These are phyloP conservation scores for Bombus confusus DNA, from an alignment of 1,140 invertebrate genomes.

Conservation along the genomic window DNA sequence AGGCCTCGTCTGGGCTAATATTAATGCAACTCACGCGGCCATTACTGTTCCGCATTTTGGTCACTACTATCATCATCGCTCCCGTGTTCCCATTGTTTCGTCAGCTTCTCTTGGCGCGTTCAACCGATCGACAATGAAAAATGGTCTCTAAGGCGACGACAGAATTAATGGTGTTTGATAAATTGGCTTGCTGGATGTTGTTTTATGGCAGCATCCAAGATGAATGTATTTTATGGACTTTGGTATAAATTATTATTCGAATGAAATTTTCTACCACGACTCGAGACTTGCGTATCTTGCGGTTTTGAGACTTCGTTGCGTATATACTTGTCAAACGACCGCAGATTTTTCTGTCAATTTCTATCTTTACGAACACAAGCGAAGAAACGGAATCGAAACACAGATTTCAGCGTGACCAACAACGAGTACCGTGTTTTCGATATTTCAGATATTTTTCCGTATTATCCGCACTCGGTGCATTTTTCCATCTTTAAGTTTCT, in stretches of 20 bases:
- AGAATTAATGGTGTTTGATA: neutral
- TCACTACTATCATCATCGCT: neutral
- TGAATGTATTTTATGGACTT: neutral
- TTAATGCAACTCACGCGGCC: constrained; percentile 26
- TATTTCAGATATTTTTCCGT: too few relatives aligned
- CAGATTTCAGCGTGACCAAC: too few relatives aligned
- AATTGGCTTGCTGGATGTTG: neutral
- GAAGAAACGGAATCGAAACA: too few relatives aligned
- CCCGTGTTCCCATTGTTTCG: constrained; percentile 11
- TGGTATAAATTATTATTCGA: constrained; percentile 1
- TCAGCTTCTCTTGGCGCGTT: neutral
- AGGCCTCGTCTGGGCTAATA: constrained; percentile 3
- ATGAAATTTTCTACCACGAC: neutral
- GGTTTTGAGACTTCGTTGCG: neutral
- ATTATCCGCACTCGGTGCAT: too few relatives aligned
- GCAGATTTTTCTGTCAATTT: neutral
- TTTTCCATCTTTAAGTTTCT: too few relatives aligned
- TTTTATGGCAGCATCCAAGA: neutral
- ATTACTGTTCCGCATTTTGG: constrained; percentile 20
- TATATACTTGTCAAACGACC: too few relatives aligned
- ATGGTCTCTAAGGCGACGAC: neutral
- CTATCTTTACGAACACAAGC: too few relatives aligned
- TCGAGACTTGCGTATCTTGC: neutral
- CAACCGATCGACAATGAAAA: neutral
- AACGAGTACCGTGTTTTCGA: too few relatives aligned